Evolutionary conservation across 2,113 vertebrate genomes (phyloP), one percentile per base, ranked within the genome.

Genomic region (Motacilla tschutschensis): DNA sequence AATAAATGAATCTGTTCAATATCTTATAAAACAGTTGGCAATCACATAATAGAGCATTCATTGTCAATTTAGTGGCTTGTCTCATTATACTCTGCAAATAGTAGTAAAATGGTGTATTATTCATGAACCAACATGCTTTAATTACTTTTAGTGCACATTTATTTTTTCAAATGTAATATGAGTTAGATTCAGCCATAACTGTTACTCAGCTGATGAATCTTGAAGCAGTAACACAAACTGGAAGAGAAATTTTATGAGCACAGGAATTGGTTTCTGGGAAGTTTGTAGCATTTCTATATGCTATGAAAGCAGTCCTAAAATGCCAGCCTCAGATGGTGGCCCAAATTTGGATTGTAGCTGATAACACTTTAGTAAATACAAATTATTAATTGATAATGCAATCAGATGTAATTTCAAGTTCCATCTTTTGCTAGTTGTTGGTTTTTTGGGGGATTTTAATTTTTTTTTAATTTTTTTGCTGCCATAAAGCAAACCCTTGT

Each of bases 1-100:
- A 95, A 96, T 94, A 96, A 97, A 96, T 96, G 94, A 95, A 90
- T 96, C 91, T 94, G 94, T 95, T 96, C 96, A 93, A 94, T 96
- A 97, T 96, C 95, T 94, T 96, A 95, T 96, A 97, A 96, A 97
- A 97, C 96, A 96, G 94, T 97, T 95, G 96, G 96, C 95, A 96
- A 96, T 96, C 96, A 85, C 92, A 93, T 96, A 97, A 97, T 96
- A 96, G 96, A 94, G 86, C 58, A 14, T 89, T 96, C 95, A 93
- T 91, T 95, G 95, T 96, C 96, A 95, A 80, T 95, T 95, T 95
- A 91, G 93, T 90, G 79, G 95, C 92, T 88, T 92, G 94, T 94
- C 94, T 97, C 91, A 96, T 97, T 96, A 95, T 94, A 82, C 87
- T 94, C 83, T 12, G 95, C 93, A 96, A 95, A 96, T 94, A 95